Conservation (phyloP, 1,140 invertebrate species). For the Solenopsis fugax region DNA sequence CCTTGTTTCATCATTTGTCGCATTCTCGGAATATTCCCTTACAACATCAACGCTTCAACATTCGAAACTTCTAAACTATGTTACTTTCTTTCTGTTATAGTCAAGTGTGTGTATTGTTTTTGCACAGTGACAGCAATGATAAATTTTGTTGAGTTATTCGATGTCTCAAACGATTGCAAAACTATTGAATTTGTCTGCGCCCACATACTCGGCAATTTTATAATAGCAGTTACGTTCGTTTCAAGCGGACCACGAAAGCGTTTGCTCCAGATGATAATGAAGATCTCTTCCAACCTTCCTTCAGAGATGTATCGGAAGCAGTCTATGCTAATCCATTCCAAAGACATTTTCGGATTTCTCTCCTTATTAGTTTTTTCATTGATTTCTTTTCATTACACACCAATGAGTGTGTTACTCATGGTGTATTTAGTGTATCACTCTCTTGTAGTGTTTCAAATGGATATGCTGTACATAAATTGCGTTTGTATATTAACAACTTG, state of each 20-base stretch:
- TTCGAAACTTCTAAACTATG: background rate
- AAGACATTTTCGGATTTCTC: slow-evolving; percentile 77
- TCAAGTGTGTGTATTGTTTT: background rate
- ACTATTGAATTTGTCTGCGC: background rate
- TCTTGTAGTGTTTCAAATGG: slow-evolving; percentile 73
- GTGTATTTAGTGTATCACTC: slow-evolving; percentile 64
- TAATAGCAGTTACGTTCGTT: background rate
- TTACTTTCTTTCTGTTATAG: background rate
- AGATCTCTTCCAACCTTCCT: background rate
- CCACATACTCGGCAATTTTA: background rate
- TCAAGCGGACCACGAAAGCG: background rate
- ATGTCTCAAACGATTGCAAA: background rate
- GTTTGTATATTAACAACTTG: slow-evolving; percentile 77
- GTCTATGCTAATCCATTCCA: slow-evolving; percentile 25
- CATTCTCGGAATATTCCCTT: slow-evolving; percentile 59
- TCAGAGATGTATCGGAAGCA: background rate
- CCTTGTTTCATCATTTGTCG: slow-evolving; percentile 65
- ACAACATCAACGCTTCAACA: background rate
- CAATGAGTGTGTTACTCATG: background rate
- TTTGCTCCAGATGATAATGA: background rate
- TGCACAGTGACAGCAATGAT: background rate
- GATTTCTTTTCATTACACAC: slow-evolving; percentile 54
- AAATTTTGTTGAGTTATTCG: background rate
- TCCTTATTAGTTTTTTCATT: slow-evolving; percentile 64
- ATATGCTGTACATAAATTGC: slow-evolving; percentile 81